Base-by-base conservation (phyloP, 2,113 vertebrate species). In the Meles meles region DNA sequence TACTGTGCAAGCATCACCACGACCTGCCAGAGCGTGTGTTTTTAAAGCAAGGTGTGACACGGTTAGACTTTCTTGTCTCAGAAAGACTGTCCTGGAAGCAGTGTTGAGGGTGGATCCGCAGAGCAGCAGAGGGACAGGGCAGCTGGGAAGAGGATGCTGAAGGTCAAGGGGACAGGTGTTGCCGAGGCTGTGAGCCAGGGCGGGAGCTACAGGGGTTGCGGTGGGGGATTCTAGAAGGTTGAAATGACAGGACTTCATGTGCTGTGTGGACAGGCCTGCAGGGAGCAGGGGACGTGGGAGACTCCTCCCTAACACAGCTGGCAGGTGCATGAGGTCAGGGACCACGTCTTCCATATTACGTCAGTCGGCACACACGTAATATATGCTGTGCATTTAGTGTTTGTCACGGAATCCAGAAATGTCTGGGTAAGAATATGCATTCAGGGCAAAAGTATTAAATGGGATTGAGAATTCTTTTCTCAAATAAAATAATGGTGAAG, bases 1-100 rank as follows among this genome's bases (percentile, higher is more conserved):
- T 27, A 37, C 1, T n/a, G 37, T 6, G 18, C n/a, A 21, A 29
- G 44, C n/a, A 25, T 57, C 57, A 20, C 37, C 49, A 34, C 1
- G 0, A 3, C n/a, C 80, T 27, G 29, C 9, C 0, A 6, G 6
- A 3, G 61, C 20, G 1, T 2, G 2, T 2, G 57, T 37, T 65
- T 63, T 27, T 12, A 55, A 52, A 42, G n/a, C 52, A 44, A 65
- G 44, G 11, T 29, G 63, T 18, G 37, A 39, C 42, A 14, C 0
- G 20, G 17, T 14, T 59, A 29, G 67, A 67, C 5, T 15, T 25
- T 6, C 34, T 6, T 17, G 69, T 9, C 69, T 49, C 31, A 55
- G 76, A 27, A 61, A 65, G 57, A 25, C 42, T 29, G 6, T 44
- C 34, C 61, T 29, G 61, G n/a, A 21, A 88, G 52, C 55, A 8